Base-by-base conservation (phyloP, 2,797 vertebrate genomes). In the Dermochelys coriacea region DNA sequence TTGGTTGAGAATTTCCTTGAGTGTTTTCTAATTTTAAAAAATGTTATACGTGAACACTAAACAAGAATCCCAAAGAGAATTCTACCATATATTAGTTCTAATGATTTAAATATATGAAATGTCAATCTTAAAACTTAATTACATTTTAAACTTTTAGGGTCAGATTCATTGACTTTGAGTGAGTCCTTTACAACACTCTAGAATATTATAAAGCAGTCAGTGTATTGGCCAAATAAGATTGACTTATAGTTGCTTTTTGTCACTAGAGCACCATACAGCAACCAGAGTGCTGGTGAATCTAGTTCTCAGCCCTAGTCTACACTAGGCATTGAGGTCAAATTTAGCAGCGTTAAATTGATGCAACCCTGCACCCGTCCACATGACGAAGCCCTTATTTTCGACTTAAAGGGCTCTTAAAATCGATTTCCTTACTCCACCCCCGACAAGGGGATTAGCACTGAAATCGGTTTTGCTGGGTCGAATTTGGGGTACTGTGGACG, bases 141-240 rank as follows among this genome's bases (percentile, higher is more conserved):
- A 64, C 19, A 11, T 21, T 23, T 68, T 68, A 68, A 82, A 12
- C 5, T 55, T 1, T 0, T 49, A 82, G 83, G 84, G 2, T 3
- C 83, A 18, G 41, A 86, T 86, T 84, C 50, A 57, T 91, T 61
- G 3, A n/a, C 89, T 52, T 1, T 19, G 23, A 75, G n/a, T 84
- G 31, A 90, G 11, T 71, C 71, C 4, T 64, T 82, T 93, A 71
- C 83, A 47, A 87, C 68, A 85, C 2, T 81, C 81, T 75, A 25
- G 8, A 79, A 55, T 61, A 34, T 3, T 29, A 52, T 75, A 82
- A 84, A 84, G 5, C 37, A 64, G 78, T 8, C 51, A 85, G 2
- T 64, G 34, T 34, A 86, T 93, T 27, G 52, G 51, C 52, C 23
- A 52, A 41, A 52, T 54, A 41, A 80, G 5, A 52, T 10, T 86